Evolutionary conservation across 2,888 invertebrate species (phyloP).

Genomic region (Lamproptera curius): DNA sequence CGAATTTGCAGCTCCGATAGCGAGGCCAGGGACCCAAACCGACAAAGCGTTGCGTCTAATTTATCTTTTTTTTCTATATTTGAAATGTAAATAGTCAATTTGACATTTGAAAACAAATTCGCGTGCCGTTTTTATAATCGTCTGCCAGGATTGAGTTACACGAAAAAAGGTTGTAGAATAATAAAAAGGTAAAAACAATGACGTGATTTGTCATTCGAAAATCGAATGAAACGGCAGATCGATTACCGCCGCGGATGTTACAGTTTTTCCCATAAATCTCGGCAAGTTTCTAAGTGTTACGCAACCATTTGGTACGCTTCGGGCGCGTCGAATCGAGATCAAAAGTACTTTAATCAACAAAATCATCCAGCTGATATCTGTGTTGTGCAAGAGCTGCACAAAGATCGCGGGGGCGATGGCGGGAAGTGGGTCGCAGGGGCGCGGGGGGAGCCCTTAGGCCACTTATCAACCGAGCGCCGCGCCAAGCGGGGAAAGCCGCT

Average conservation of each 20-base stretch:
- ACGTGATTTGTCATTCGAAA: too few relatives aligned
- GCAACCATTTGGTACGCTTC: not conserved
- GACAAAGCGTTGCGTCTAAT: not conserved
- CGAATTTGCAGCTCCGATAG: not conserved
- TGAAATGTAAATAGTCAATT: too few relatives aligned
- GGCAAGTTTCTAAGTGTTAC: too few relatives aligned
- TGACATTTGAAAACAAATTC: too few relatives aligned
- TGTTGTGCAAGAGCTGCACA: constrained; percentile 73
- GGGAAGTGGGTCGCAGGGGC: constrained; percentile 40
- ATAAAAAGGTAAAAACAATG: too few relatives aligned
- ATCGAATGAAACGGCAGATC: too few relatives aligned
- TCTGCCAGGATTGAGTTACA: too few relatives aligned
- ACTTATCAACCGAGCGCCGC: constrained; percentile 61
- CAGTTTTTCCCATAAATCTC: too few relatives aligned
- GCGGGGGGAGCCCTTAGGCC: constrained; percentile 72
- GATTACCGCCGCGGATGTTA: too few relatives aligned
- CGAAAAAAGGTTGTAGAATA: too few relatives aligned
- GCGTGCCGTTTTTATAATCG: too few relatives aligned
- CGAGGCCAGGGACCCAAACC: not conserved
- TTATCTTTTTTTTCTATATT: too few relatives aligned
- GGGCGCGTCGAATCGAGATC: constrained; percentile 19
- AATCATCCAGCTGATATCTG: constrained; percentile 71
- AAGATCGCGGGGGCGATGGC: constrained; percentile 69
- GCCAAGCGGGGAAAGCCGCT: constrained; percentile 66
- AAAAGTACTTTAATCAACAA: constrained; percentile 32